Evolutionary conservation across 2,113 vertebrate genomes (phyloP).

Genomic region (Gallinago paraguaiae): DNA sequence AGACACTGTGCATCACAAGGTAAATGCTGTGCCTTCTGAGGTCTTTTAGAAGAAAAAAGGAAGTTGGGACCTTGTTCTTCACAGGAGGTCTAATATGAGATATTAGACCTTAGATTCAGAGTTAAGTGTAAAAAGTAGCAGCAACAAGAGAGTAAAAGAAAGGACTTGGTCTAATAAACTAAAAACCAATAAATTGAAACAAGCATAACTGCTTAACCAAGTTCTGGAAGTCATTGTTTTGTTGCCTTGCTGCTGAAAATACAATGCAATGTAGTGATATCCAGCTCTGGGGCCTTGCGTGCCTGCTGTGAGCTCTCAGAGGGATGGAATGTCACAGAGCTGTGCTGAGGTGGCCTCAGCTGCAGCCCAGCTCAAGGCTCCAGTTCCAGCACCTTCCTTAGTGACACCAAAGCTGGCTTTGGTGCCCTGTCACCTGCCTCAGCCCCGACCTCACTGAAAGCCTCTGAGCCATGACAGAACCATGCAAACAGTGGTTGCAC

Average conservation of each 20-base stretch:
- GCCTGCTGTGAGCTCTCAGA: neutral
- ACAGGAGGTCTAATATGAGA: neutral
- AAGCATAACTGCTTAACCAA: neutral
- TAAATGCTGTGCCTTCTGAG: neutral
- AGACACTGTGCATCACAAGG: neutral
- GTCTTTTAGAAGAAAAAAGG: neutral
- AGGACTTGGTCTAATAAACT: neutral
- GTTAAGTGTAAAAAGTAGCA: neutral
- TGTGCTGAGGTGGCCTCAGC: fast-evolving
- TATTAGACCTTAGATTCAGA: neutral
- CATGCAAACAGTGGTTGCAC: neutral
- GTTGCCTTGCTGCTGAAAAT: neutral
- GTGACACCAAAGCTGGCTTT: neutral
- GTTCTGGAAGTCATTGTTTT: neutral
- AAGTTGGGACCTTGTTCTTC: neutral
- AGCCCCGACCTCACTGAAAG: neutral
- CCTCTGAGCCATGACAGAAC: neutral
- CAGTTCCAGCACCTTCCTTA: neutral
- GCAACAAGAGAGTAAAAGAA: neutral
- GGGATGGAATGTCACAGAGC: neutral
- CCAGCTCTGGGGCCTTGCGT: neutral
- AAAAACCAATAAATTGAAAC: neutral
- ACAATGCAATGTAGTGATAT: neutral
- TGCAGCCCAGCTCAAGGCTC: neutral
- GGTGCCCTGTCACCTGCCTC: neutral